Conservation (phyloP, 2,888 invertebrate genomes). For the Theristus sp. region DNA sequence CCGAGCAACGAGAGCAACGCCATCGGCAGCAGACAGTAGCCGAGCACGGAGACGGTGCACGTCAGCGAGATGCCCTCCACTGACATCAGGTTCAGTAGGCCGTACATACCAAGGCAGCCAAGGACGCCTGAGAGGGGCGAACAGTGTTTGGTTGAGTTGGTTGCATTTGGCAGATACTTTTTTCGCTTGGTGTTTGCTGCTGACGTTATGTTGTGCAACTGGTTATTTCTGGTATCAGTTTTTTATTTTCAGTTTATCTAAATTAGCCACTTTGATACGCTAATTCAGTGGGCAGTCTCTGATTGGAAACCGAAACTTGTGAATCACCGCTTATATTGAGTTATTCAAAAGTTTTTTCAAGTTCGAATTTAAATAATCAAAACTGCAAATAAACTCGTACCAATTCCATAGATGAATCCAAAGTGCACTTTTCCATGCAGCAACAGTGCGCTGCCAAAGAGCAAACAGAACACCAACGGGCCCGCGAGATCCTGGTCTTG, state of each 20-base stretch:
- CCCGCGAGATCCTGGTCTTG: conserved; percentile 66
- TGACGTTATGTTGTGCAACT: too few species aligned
- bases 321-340: too few species aligned
- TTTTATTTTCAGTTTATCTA: too few species aligned
- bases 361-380: too few species aligned
- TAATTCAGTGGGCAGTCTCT: too few species aligned
- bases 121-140: conserved; percentile 39
- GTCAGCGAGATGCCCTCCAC: conserved; percentile 46
- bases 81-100: conserved; percentile 61
- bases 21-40: conserved; percentile 79
- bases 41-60: conserved; percentile 66
- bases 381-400: too few species aligned
- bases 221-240: too few species aligned
- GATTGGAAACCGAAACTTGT: too few species aligned
- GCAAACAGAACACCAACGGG: conserved; percentile 69
- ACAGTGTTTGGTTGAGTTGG: background rate
- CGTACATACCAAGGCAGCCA: conserved; percentile 74
- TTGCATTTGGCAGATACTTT: too few species aligned
- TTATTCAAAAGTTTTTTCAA: too few species aligned
- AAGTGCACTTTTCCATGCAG: conserved; percentile 48
- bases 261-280: too few species aligned
- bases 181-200: too few species aligned
- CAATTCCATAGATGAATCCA: conserved; percentile 82
- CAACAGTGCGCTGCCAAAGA: conserved; percentile 45
- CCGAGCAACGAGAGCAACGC: conserved; percentile 62